phyloP scores from a whole-genome alignment of 1,140 invertebrate genomes.

The Rhizoglyphus robini region DNA sequence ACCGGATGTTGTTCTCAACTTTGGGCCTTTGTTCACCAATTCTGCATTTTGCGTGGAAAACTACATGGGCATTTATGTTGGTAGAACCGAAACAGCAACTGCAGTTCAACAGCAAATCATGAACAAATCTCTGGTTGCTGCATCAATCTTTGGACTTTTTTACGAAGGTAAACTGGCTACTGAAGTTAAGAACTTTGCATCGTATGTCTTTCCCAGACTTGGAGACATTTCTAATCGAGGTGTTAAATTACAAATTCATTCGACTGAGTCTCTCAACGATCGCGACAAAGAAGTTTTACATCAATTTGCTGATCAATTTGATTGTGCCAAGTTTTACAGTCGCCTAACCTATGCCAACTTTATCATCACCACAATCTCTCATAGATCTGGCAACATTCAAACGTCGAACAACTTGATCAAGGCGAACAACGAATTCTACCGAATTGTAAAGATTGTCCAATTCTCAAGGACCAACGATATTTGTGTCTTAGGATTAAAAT shows the following conservation, averaged over 20 bases:
- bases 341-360: neutral
- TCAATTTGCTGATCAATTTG: neutral
- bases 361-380: neutral
- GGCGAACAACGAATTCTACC: neutral
- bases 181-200: neutral
- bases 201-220: neutral
- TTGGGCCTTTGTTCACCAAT: neutral
- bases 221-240: neutral
- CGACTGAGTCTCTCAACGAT: neutral
- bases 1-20: neutral
- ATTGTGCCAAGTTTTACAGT: neutral
- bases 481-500: neutral
- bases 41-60: neutral
- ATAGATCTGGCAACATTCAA: neutral
- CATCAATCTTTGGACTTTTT: neutral
- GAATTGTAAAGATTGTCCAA: neutral
- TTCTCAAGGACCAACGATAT: neutral
- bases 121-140: neutral
- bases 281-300: neutral
- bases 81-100: neutral
- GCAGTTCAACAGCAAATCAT: neutral
- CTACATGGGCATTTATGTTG: neutral
- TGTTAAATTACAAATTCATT: neutral
- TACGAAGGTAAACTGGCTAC: neutral
- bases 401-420: neutral